Conservation (phyloP, 2,888 invertebrate species). For the Volucella inanis region DNA sequence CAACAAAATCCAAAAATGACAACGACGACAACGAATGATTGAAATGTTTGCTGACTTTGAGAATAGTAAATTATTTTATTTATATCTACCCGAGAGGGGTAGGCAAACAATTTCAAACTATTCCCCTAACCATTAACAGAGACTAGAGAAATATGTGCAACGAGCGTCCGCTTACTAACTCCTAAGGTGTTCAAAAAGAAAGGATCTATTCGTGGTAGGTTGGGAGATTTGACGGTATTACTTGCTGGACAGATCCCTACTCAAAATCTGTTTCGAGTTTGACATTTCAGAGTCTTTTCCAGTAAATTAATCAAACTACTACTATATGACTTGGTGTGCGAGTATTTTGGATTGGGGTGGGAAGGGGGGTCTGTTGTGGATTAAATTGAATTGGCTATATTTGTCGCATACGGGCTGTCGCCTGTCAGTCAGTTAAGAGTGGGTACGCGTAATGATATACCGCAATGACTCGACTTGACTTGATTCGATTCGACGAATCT, state of each 20-base stretch:
- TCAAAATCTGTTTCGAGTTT: constrained; percentile 63
- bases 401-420: constrained; percentile 67
- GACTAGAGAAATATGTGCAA: background rate
- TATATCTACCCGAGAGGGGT: background rate
- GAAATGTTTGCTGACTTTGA: constrained; percentile 58
- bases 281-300: constrained; percentile 22
- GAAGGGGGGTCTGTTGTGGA: background rate
- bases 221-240: constrained; percentile 29
- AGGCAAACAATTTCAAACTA: constrained; percentile 22
- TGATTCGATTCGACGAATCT: too few species aligned
- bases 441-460: constrained; percentile 69
- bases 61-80: constrained; percentile 36
- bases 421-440: constrained; percentile 72
- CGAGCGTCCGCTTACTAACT: background rate
- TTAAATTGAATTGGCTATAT: constrained; percentile 67
- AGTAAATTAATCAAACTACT: constrained; percentile 61
- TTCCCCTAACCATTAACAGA: constrained; percentile 29
- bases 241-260: constrained; percentile 52
- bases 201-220: constrained; percentile 44
- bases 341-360: background rate
- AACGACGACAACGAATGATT: constrained; percentile 31
- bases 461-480: constrained; percentile 43
- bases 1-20: constrained; percentile 30
- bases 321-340: background rate
- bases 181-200: constrained; percentile 60